Percentiles rank a stretch among this genome's conserved stretches.
Conservation (phyloP, 1,140 invertebrate genomes). For the Bombus turneri region DNA sequence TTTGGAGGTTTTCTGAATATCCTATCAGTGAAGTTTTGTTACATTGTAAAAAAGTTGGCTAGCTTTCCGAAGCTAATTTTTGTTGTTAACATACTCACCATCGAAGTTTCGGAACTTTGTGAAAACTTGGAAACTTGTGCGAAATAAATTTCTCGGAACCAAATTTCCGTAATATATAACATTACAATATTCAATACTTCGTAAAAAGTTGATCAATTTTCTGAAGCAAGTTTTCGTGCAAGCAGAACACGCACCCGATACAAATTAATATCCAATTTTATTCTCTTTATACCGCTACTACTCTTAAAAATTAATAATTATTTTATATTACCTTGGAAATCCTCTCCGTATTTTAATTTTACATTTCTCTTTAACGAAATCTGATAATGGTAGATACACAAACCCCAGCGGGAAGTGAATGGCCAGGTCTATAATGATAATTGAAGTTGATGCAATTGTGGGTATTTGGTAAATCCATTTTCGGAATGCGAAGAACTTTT, state of each 20-base stretch:
- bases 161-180: not conserved
- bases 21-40: not conserved
- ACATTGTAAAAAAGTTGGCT: not conserved
- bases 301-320: not conserved
- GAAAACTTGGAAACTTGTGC: not conserved
- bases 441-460: not conserved
- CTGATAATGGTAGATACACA: not conserved
- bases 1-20: no score
- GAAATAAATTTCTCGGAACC: not conserved
- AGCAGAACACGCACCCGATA: no score
- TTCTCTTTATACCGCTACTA: not conserved
- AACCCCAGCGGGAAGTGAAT: not conserved
- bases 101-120: not conserved
- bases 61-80: not conserved
- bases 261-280: no score
- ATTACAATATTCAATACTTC: not conserved
- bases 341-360: not conserved
- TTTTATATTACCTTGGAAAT: not conserved
- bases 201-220: not conserved
- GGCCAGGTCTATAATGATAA: not conserved
- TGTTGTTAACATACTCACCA: not conserved
- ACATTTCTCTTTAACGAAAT: not conserved
- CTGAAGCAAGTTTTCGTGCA: not conserved
- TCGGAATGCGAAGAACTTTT: slow-evolving; percentile 12
- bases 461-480: not conserved